phyloP scores from a whole-genome alignment of 2,888 invertebrate species.

The Leptinotarsa rubiginosa region DNA sequence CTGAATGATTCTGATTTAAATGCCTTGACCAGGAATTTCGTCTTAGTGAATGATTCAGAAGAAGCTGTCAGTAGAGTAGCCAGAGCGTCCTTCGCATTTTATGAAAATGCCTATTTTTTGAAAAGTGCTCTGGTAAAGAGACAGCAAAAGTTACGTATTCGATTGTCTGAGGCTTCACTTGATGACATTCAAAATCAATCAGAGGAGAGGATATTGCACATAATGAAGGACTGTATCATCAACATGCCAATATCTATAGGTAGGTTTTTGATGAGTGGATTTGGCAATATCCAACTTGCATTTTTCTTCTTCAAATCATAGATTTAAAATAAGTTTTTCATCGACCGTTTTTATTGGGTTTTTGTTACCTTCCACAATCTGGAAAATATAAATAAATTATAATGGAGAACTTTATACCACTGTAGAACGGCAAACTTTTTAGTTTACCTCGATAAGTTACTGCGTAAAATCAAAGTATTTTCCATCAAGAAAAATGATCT shows the following conservation, averaged over 20 bases:
- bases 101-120: slow-evolving; percentile 81
- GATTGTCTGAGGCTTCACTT: slow-evolving; percentile 29
- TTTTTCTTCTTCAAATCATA: too few relatives aligned
- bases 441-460: too few relatives aligned
- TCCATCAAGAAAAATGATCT: too few relatives aligned
- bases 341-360: too few relatives aligned
- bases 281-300: too few relatives aligned
- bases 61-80: slow-evolving; percentile 76
- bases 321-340: too few relatives aligned
- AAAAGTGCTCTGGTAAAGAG: slow-evolving; percentile 74
- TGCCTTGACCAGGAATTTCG: slow-evolving; percentile 76
- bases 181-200: slow-evolving; percentile 33
- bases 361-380: too few relatives aligned
- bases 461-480: too few relatives aligned
- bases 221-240: slow-evolving; percentile 85
- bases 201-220: slow-evolving; percentile 73
- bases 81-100: slow-evolving; percentile 80
- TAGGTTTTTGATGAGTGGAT: slow-evolving; percentile 26
- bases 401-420: too few relatives aligned
- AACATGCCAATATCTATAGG: slow-evolving; percentile 82
- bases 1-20: slow-evolving; percentile 77
- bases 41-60: slow-evolving; percentile 72
- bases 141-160: slow-evolving; percentile 62
- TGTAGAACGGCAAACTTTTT: too few relatives aligned
- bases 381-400: too few relatives aligned